A percentile compares a stretch with the other conserved stretches of the same genome.
These are phyloP conservation scores for Melanotus villosus DNA, from an alignment of 2,888 invertebrate genomes.

Conservation along the genomic window DNA sequence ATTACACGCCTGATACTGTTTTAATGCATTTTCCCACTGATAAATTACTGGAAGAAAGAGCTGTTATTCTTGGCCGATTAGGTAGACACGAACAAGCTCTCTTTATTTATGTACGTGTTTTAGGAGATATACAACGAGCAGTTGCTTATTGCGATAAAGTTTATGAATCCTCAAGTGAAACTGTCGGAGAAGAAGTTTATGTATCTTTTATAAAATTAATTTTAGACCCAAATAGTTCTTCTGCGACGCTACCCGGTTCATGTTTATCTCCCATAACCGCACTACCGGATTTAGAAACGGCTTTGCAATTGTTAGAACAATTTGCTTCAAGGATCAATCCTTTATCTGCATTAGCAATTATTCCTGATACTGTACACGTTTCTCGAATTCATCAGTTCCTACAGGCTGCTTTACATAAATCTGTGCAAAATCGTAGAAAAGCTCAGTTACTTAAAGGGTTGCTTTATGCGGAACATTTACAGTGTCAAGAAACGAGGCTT, in stretches of 20 bases:
- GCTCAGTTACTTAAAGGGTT: slow-evolving; percentile 87
- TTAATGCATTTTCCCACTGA: slow-evolving; percentile 89
- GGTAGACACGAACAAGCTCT: slow-evolving; percentile 94
- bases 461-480: slow-evolving; percentile 87
- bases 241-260: slow-evolving; percentile 59
- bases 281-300: slow-evolving; percentile 83
- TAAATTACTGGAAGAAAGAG: slow-evolving; percentile 91
- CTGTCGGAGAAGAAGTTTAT: slow-evolving; percentile 54
- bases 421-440: slow-evolving; percentile 81
- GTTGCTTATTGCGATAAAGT: slow-evolving; percentile 87
- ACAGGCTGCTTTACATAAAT: slow-evolving; percentile 75
- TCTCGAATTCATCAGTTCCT: slow-evolving; percentile 75
- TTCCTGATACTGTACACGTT: slow-evolving; percentile 87
- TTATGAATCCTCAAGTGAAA: slow-evolving; percentile 66
- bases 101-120: slow-evolving; percentile 90
- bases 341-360: slow-evolving; percentile 80
- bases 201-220: slow-evolving; percentile 65
- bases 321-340: slow-evolving; percentile 90
- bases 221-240: slow-evolving; percentile 62
- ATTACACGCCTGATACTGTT: slow-evolving; percentile 90
- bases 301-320: slow-evolving; percentile 84
- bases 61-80: slow-evolving; percentile 92
- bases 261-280: slow-evolving; percentile 74
- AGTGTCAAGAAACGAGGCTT: slow-evolving; percentile 86
- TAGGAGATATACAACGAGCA: slow-evolving; percentile 88